Evolutionary conservation across 2,888 invertebrate genomes (phyloP), one percentile per base, ranked within the genome.

Genomic region (Physocephala rufipes): DNA sequence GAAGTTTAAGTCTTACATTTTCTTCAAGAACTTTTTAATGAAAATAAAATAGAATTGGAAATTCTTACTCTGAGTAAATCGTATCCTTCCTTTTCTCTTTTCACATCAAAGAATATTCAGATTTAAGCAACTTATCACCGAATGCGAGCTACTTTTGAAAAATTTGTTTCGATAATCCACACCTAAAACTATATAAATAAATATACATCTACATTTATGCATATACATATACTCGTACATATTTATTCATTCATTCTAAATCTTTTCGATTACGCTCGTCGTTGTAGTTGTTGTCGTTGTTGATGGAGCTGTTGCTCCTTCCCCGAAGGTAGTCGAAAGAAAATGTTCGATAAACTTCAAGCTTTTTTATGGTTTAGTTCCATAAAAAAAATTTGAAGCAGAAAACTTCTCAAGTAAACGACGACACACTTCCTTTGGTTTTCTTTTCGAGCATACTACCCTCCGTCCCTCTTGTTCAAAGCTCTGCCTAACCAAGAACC

Each of bases 101-200:
- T 36, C 36, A 4, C 36, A 36, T 36, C 36, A 9, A 36, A 36
- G 36, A 9, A 36, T 36, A 36, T 36, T 36, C 36, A 36, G 36
- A 36, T 36, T 36, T 36, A 36, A 36, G 36, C 5, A 36, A 4
- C 4, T 36, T 36, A 9, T 4, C 36, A 36, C 36, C 9, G 36
- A 36, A 36, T 36, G 9, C 36, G 36, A 36, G 5, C 36, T 15
- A 64, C 59, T 59, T 71, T 74, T 45, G 36, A 73, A 68, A 51
- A 74, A 71, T 64, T 67, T 73, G 65, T 59, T 73, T 45, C 67
- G 73, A 73, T 67, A 73, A 70, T 71, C 70, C 71, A 62, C 59
- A 71, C 59, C 66, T 66, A 36, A 36, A 36, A 36, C 36, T 9
- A 36, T 36, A 36, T 36, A 73, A 70, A 61, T 45, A 70, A 53